phyloP scores from a whole-genome alignment of 1,140 invertebrate genomes.

The Cotesia typhae region DNA sequence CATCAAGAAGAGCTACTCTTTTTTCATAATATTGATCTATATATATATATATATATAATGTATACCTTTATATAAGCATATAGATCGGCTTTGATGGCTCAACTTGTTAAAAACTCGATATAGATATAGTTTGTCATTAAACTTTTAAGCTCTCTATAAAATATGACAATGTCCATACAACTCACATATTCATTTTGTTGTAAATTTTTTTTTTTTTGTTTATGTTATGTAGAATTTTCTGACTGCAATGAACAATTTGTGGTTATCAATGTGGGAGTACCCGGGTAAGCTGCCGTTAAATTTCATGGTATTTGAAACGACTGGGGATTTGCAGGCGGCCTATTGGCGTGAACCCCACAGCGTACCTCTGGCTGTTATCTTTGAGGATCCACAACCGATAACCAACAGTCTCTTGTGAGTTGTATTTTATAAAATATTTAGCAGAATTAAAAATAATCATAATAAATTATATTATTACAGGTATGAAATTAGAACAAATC shows the following conservation, averaged over 20 bases:
- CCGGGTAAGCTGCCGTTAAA: slow-evolving; percentile 68
- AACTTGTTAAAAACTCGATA: too few species aligned
- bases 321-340: slow-evolving; percentile 74
- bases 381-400: slow-evolving; percentile 69
- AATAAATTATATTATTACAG: slow-evolving; percentile 55
- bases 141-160: too few species aligned
- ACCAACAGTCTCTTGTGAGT: slow-evolving; percentile 68
- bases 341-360: slow-evolving; percentile 74
- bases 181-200: too few species aligned
- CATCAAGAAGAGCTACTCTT: neutral
- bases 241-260: slow-evolving; percentile 70
- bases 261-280: slow-evolving; percentile 65
- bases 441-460: neutral
- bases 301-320: slow-evolving; percentile 73
- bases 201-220: slow-evolving; percentile 6
- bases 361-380: slow-evolving; percentile 76
- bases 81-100: too few species aligned
- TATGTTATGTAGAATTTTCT: slow-evolving; percentile 69
- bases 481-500: slow-evolving; percentile 78
- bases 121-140: neutral
- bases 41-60: neutral
- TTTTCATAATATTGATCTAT: too few species aligned
- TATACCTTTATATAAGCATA: neutral
- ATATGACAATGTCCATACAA: too few species aligned
- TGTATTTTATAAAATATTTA: neutral